These are phyloP conservation scores for Benitochromis conjunctus DNA, from an alignment of 2,113 vertebrate genomes.

Conservation along the genomic window DNA sequence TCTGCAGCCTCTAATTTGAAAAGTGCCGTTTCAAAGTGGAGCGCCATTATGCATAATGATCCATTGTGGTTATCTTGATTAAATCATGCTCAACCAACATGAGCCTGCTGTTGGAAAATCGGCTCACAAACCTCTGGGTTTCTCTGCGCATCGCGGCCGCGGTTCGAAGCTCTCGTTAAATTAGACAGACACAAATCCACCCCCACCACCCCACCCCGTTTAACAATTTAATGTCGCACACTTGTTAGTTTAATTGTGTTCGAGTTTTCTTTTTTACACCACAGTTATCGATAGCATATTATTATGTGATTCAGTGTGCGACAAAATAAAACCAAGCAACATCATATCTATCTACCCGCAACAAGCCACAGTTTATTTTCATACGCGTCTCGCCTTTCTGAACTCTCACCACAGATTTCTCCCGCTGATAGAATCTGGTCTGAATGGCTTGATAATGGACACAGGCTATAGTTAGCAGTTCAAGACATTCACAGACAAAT, in stretches of 20 bases:
- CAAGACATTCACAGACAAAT: background rate
- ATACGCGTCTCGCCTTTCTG: accelerated
- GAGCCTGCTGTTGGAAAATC: background rate
- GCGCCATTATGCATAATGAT: constrained; percentile 31
- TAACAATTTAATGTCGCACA: background rate
- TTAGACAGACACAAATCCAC: background rate
- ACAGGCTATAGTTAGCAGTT: background rate
- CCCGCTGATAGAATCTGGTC: background rate
- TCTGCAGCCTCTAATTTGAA: constrained; percentile 34
- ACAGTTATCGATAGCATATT: background rate
- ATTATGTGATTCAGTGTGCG: background rate
- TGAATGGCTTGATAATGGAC: background rate
- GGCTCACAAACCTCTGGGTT: background rate
- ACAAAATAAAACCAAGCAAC: background rate
- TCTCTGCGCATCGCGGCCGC: background rate
- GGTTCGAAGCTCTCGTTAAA: background rate
- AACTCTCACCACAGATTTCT: background rate
- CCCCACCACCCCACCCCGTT: background rate
- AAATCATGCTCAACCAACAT: constrained; percentile 14
- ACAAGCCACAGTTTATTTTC: background rate
- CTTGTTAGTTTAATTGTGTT: background rate
- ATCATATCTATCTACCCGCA: background rate
- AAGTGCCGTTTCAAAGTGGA: constrained; percentile 12
- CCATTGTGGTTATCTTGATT: constrained; percentile 43
- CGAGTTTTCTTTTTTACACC: background rate